phyloP scores from a whole-genome alignment of 2,888 invertebrate species.

The Platypus cylindrus region DNA sequence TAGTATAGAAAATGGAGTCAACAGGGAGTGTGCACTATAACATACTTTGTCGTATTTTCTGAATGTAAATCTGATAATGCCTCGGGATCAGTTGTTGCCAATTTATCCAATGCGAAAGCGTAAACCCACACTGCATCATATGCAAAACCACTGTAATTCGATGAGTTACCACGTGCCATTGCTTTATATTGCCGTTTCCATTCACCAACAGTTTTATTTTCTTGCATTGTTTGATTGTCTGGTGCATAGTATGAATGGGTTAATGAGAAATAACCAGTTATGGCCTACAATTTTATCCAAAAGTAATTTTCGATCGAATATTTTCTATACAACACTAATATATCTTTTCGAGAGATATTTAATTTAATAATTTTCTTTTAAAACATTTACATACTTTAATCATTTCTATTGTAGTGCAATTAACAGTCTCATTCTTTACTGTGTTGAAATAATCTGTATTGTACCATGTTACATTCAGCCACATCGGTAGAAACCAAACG shows the following conservation, averaged over 20 bases:
- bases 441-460: constrained; percentile 41
- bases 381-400: constrained; percentile 34
- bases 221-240: constrained; percentile 47
- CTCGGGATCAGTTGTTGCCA: constrained; percentile 48
- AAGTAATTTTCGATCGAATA: background rate
- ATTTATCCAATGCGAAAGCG: constrained; percentile 53
- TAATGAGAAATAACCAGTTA: constrained; percentile 60
- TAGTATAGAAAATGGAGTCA: background rate
- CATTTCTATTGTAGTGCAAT: constrained; percentile 51
- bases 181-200: constrained; percentile 44
- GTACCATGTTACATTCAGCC: constrained; percentile 53
- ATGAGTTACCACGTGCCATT: constrained; percentile 27
- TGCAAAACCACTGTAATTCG: constrained; percentile 60
- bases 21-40: constrained; percentile 3
- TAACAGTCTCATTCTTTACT: constrained; percentile 29
- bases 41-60: constrained; percentile 39
- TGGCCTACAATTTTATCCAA: constrained; percentile 38
- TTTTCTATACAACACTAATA: constrained; percentile 1
- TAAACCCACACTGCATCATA: constrained; percentile 78
- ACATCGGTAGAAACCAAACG: constrained; percentile 76
- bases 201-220: constrained; percentile 47
- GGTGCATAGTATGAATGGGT: constrained; percentile 54
- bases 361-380: no score
- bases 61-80: constrained; percentile 43
- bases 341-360: no score